Evolutionary conservation across 1,140 invertebrate genomes (phyloP).

Genomic region (Zaprionus capensis): DNA sequence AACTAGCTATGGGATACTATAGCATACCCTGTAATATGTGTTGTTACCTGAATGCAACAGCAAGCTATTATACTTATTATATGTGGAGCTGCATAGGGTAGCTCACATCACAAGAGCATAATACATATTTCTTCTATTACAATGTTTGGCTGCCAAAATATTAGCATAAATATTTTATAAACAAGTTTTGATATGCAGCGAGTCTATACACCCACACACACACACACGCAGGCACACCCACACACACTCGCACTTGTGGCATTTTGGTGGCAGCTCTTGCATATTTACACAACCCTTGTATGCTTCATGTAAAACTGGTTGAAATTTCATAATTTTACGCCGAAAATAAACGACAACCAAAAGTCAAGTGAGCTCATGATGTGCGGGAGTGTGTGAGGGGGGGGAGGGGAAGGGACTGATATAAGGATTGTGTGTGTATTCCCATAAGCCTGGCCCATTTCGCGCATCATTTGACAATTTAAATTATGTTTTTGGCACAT

Average conservation of each 20-base stretch:
- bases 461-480: conserved; percentile 28
- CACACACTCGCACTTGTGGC: conserved; percentile 25
- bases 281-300: conserved; percentile 43
- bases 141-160: conserved; percentile 58
- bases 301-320: conserved; percentile 33
- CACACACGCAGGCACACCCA: conserved; percentile 11
- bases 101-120: not conserved
- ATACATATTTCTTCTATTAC: conserved; percentile 39
- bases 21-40: not conserved
- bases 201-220: not conserved
- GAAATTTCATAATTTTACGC: conserved; percentile 25
- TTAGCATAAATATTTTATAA: conserved; percentile 71
- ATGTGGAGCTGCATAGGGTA: not conserved
- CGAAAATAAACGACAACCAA: conserved; percentile 24
- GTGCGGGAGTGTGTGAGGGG: not conserved
- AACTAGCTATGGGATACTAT: not conserved
- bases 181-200: conserved; percentile 37
- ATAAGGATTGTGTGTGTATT: not conserved
- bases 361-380: conserved; percentile 8
- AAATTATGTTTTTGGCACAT: conserved; percentile 19
- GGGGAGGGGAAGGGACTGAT: not conserved
- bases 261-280: conserved; percentile 36
- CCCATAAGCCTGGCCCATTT: not conserved
- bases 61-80: not conserved
- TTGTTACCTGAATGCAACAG: not conserved